phyloP scores from a whole-genome alignment of 2,113 vertebrate genomes.

The Callionymus lyra region DNA sequence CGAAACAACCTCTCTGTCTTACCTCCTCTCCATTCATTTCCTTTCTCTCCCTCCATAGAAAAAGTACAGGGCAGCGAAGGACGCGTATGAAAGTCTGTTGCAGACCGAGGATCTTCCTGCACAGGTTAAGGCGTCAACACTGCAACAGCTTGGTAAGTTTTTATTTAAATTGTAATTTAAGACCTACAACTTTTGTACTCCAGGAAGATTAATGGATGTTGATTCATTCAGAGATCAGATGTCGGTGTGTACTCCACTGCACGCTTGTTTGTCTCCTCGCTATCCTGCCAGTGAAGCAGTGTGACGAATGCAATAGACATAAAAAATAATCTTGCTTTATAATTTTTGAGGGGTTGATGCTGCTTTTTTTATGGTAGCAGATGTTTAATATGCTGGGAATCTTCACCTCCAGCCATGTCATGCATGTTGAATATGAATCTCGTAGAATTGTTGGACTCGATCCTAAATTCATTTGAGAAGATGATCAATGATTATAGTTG shows the following conservation, averaged over 20 bases:
- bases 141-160: conserved; percentile 94
- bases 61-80: conserved; percentile 94
- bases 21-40: background rate
- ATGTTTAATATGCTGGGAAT: too few relatives aligned
- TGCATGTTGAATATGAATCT: too few relatives aligned
- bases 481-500: too few relatives aligned
- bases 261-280: background rate
- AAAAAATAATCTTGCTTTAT: background rate
- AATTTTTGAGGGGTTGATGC: too few relatives aligned
- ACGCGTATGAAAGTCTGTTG: conserved; percentile 94
- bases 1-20: conserved; percentile 26
- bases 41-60: conserved; percentile 65
- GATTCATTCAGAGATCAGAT: too few relatives aligned
- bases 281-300: background rate
- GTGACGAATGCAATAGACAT: background rate
- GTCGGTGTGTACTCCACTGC: background rate
- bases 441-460: too few relatives aligned
- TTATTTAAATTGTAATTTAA: background rate
- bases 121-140: conserved; percentile 95
- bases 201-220: too few relatives aligned
- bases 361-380: too few relatives aligned
- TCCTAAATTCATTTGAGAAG: too few relatives aligned
- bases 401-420: too few relatives aligned
- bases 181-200: too few relatives aligned
- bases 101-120: conserved; percentile 91